Base-by-base conservation (phyloP, 1,140 invertebrate genomes). In the Drosophila bocqueti region DNA sequence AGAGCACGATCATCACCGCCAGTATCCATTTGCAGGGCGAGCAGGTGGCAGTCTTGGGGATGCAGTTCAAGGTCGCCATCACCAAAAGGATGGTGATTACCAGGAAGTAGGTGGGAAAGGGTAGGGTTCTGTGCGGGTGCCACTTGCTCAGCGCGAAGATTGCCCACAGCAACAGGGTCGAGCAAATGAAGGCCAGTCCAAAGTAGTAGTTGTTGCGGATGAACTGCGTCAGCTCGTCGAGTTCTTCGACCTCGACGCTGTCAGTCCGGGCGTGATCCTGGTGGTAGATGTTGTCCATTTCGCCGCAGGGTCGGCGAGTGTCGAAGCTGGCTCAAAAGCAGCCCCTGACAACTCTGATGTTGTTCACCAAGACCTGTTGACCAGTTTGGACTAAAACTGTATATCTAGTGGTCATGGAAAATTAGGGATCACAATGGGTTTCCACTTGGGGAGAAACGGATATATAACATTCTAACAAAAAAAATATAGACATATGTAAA, bases 211-310 rank as follows among this genome's bases (percentile, higher is more conserved):
- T 50, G 16, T 21, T 76, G 16, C 21, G 36, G 4, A 78, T 49
- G 57, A 78, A 78, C 21, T 31, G 26, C 2, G 49, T 29, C 16
- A 78, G 18, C 26, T 60, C 74, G 8, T 78, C 75, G 11, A 78
- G 16, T 15, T 67, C 74, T 3, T 69, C 45, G 15, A 57, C 24
- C 9, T 60, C 42, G n/a, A 6, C 3, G 3, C 26, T 15, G 2
- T 9, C 16, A 1, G 24, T 1, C 13, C 40, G 63, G 24, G 15
- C n/a, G 2, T 31, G 18, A 11, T 68, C 26, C 34, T 11, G 67
- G 18, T 71, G 49, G 34, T 71, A 71, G 9, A 71, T 71, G 26
- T 71, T 55, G 49, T 71, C 67, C 67, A 71, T 71, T 38, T 26
- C 7, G 31, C 40, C n/a, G 1, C 6, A 24, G 45, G 10, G 60